Evolutionary conservation across 2,113 vertebrate species (phyloP), one percentile per base, ranked within the genome.

Genomic region (Myotis brandtii): DNA sequence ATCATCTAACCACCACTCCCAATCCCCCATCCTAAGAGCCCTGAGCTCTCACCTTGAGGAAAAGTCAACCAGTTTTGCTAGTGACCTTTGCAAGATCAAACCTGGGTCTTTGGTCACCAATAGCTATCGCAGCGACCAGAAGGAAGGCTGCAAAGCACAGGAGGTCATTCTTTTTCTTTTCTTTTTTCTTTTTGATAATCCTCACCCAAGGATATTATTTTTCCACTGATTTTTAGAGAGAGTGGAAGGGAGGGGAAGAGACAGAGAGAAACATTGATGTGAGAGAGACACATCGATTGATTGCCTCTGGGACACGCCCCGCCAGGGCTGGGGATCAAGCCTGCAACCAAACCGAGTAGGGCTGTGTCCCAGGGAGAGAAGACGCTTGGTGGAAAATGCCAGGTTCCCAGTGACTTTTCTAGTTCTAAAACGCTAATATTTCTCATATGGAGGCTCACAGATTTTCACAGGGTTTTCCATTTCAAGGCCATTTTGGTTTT

Each of bases 401-500:
- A 21, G 2, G 93, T 25, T 97, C 84, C 70, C 80, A 92, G 85
- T 97, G 0, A 82, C 96, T 97, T 96, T 97, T 97, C 97, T 97
- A 98, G 96, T 93, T 96, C 94, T 23, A 2, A 95, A 96, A 97
- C 0, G 9, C 67, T 98, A 98, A 97, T 97, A 98, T 97, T 98
- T 98, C 97, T 98, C 98, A 96, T 77, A 97, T 97, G 98, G 89
- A 97, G 86, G 89, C 93, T 94, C 93, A 86, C 3, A 70, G 54
- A 62, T 96, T n/a, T 98, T 98, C 98, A 97, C 94, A 80, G 94
- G 95, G 97, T 98, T 98, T 98, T 96, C 95, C 70, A 97, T 97
- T 95, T 97, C 97, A 98, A 98, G 96, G 96, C 96, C 96, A 94
- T 98, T 98, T 98, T 95, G 95, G 30, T 94, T 96, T 97, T 98